A percentile compares a stretch with the other conserved stretches of the same genome.
These are phyloP conservation scores for Campopleginae sp. DNA, from an alignment of 2,888 invertebrate species.

Conservation along the genomic window DNA sequence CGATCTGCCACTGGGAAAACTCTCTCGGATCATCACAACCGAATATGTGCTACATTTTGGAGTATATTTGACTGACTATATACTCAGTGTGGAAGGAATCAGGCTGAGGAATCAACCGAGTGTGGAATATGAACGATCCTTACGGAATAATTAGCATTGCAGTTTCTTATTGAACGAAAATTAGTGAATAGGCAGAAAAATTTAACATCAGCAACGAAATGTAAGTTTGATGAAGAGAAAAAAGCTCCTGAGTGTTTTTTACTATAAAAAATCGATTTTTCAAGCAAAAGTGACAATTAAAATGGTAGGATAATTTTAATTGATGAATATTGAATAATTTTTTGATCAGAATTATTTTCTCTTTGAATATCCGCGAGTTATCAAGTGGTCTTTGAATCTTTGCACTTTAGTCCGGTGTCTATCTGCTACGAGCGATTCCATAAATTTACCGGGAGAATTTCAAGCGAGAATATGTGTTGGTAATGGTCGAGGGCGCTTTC, in stretches of 20 bases:
- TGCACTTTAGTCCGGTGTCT: constrained; percentile 15
- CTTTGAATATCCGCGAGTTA: not conserved
- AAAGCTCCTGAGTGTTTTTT: too few species aligned
- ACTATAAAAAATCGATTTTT: too few species aligned
- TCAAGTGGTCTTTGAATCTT: constrained; percentile 8
- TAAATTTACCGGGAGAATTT: constrained; percentile 31
- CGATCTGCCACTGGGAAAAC: constrained; percentile 16
- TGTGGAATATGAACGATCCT: not conserved
- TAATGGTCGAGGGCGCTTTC: constrained; percentile 34
- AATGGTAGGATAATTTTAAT: not conserved
- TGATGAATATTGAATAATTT: not conserved
- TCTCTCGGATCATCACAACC: not conserved
- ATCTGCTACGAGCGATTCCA: constrained; percentile 17
- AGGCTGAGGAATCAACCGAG: not conserved
- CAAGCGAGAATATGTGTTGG: constrained; percentile 31
- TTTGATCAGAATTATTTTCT: not conserved
- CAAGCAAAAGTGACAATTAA: too few species aligned
- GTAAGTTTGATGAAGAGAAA: too few species aligned
- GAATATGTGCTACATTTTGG: constrained; percentile 32
- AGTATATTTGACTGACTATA: not conserved
- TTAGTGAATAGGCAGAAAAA: not conserved
- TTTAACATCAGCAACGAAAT: not conserved
- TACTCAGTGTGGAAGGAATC: not conserved
- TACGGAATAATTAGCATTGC: too few species aligned
- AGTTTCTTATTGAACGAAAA: not conserved